These are phyloP conservation scores for Gymnogyps californianus DNA, from an alignment of 2,113 vertebrate species.

Conservation along the genomic window DNA sequence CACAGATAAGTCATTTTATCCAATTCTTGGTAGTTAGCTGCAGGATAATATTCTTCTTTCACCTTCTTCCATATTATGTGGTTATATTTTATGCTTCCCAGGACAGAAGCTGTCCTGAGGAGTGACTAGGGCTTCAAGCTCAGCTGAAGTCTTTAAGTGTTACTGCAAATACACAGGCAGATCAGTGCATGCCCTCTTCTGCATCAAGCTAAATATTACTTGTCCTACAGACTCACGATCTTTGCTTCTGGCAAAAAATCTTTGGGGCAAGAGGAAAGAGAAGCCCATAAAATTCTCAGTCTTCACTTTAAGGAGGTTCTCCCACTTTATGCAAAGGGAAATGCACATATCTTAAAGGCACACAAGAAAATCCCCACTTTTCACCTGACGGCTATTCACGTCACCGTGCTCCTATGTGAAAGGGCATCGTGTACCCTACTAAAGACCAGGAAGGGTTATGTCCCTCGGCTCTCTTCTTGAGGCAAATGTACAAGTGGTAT, in stretches of 20 bases:
- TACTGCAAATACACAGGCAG: neutral
- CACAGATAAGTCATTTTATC: neutral
- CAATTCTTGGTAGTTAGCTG: neutral
- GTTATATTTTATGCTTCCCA: neutral
- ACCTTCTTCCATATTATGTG: neutral
- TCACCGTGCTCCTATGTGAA: neutral
- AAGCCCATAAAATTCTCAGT: neutral
- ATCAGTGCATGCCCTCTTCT: neutral
- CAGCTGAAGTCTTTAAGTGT: neutral
- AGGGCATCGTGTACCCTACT: neutral
- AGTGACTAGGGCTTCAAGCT: neutral
- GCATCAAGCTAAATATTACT: neutral
- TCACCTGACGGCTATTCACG: neutral
- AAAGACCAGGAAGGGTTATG: neutral
- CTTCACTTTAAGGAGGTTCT: neutral
- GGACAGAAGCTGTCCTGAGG: neutral
- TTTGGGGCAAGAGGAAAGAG: neutral
- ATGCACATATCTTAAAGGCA: neutral
- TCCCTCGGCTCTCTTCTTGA: slow-evolving; percentile 51
- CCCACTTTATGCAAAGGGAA: neutral
- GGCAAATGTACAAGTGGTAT: slow-evolving; percentile 34
- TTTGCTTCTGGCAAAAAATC: neutral
- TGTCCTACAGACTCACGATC: neutral
- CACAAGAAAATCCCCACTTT: neutral
- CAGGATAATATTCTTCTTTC: neutral